Evolutionary conservation across 2,888 invertebrate species (phyloP).

Genomic region (Philereme vetulata): DNA sequence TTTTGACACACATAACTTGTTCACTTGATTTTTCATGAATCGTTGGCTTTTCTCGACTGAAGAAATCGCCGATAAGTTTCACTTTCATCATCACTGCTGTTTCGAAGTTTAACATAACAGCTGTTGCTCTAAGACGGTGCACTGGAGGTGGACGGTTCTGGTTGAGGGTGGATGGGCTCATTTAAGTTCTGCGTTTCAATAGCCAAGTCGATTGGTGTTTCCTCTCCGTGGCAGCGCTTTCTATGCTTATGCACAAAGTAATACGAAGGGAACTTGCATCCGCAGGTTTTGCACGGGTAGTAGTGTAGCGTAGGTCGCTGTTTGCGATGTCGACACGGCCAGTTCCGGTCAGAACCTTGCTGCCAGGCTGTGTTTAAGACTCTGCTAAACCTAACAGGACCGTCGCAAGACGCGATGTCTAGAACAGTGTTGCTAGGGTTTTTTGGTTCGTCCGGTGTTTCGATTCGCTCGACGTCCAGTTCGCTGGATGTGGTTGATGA

Average conservation of each 20-base stretch:
- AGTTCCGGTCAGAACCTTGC: conserved; percentile 85
- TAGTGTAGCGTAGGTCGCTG: conserved; percentile 91
- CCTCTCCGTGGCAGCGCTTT: conserved; percentile 91
- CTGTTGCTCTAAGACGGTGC: conserved; percentile 39
- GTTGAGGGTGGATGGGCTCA: conserved; percentile 25
- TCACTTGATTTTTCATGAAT: too few relatives aligned
- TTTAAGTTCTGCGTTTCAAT: conserved; percentile 16
- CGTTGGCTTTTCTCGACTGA: too few relatives aligned
- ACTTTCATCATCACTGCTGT: too few relatives aligned
- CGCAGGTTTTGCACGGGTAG: conserved; percentile 96
- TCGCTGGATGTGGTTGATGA: conserved; percentile 74
- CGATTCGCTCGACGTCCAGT: conserved; percentile 72
- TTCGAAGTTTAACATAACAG: too few relatives aligned
- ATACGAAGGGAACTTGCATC: conserved; percentile 95
- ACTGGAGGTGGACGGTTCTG: conserved; percentile 62
- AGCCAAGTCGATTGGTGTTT: conserved; percentile 54
- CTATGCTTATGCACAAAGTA: conserved; percentile 97
- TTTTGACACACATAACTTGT: too few relatives aligned
- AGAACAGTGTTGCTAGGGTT: conserved; percentile 82
- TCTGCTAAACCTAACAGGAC: conserved; percentile 92
- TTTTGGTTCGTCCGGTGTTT: conserved; percentile 54
- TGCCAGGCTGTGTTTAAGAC: conserved; percentile 93
- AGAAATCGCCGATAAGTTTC: too few relatives aligned
- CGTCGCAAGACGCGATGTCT: conserved; percentile 96
- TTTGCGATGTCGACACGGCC: conserved; percentile 94